Percentiles rank a stretch among this genome's conserved stretches.
phyloP scores from a whole-genome alignment of 2,113 vertebrate genomes.

The Anser cygnoides region DNA sequence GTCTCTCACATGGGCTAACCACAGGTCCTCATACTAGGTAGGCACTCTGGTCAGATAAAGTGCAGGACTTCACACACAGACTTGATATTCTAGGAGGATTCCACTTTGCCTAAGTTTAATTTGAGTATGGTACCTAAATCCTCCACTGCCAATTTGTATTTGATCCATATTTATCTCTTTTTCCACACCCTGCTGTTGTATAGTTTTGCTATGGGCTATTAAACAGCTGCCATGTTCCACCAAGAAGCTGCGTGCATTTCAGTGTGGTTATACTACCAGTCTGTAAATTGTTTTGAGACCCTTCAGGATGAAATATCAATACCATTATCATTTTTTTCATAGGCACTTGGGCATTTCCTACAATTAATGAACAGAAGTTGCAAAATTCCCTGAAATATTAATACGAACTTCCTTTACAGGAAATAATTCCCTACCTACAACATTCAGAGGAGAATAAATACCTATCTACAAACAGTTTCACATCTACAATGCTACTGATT shows the following conservation, averaged over 20 bases:
- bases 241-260: conserved; percentile 47
- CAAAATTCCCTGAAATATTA: conserved; percentile 60
- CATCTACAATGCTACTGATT: not conserved
- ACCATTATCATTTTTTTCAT: conserved; percentile 55
- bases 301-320: conserved; percentile 66
- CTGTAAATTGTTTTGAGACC: conserved; percentile 60
- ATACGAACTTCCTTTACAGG: conserved; percentile 43
- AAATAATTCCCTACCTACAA: conserved; percentile 11
- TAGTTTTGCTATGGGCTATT: conserved; percentile 63
- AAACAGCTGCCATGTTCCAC: conserved; percentile 65
- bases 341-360: conserved; percentile 54
- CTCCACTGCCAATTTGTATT: conserved; percentile 42
- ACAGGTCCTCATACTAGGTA: not conserved
- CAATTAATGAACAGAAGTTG: conserved; percentile 66
- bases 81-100: not conserved
- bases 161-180: conserved; percentile 58
- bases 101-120: conserved; percentile 14
- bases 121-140: conserved; percentile 30
- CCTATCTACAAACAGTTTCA: not conserved
- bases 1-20: not conserved
- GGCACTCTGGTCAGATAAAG: not conserved
- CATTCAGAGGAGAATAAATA: conserved; percentile 26
- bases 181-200: conserved; percentile 43
- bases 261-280: conserved; percentile 30
- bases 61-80: not conserved